Conservation (phyloP, 2,888 invertebrate species). For the Schizaphis graminum region DNA sequence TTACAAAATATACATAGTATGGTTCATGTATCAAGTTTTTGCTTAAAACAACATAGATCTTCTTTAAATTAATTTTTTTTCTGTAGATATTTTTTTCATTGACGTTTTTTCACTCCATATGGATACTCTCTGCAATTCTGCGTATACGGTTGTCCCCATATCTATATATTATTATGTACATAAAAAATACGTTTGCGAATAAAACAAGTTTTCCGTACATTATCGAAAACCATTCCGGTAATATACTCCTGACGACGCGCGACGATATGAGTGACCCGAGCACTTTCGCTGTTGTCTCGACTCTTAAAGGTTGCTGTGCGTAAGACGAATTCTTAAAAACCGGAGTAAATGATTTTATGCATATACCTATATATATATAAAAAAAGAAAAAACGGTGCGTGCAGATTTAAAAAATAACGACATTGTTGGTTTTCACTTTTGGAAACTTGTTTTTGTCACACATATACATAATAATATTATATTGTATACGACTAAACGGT, state of each 20-base stretch:
- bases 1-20: neutral
- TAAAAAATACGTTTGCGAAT: neutral
- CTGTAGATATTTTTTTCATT: neutral
- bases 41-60: neutral
- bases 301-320: conserved; percentile 21
- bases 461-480: neutral
- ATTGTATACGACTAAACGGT: neutral
- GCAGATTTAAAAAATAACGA: neutral
- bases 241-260: neutral
- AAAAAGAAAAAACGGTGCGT: neutral
- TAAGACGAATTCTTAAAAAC: conserved; percentile 28
- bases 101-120: neutral
- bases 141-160: neutral
- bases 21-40: neutral
- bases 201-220: conserved; percentile 35
- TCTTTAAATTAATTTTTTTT: neutral
- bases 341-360: conserved; percentile 48
- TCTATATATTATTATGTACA: neutral
- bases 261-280: neutral
- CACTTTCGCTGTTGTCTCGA: conserved; percentile 58
- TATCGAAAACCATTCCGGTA: conserved; percentile 44
- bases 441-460: conserved; percentile 56
- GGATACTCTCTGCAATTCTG: neutral
- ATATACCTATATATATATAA: neutral
- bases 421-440: conserved; percentile 57